Percentiles rank a stretch among this genome's conserved stretches.
Evolutionary conservation across 2,888 invertebrate species (phyloP).

Genomic region (Acanthacorydalis orientalis): DNA sequence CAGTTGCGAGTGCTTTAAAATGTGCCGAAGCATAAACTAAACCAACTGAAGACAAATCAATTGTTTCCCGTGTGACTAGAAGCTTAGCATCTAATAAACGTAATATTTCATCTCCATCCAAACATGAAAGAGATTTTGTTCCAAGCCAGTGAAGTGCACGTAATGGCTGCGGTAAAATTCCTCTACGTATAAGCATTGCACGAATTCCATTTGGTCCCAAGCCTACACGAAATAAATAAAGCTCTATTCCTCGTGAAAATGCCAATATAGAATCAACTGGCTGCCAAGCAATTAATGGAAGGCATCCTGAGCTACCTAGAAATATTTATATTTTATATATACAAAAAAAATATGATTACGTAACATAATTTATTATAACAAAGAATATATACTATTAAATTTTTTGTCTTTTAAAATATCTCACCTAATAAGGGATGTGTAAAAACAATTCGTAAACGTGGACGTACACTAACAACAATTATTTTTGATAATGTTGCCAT

Average conservation of each 20-base stretch:
- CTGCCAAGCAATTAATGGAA: conserved; percentile 89
- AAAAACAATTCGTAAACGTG: conserved; percentile 59
- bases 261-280: conserved; percentile 75
- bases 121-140: conserved; percentile 61
- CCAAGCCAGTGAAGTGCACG: conserved; percentile 70
- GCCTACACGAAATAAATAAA: conserved; percentile 71
- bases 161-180: conserved; percentile 52
- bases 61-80: conserved; percentile 39
- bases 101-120: conserved; percentile 74
- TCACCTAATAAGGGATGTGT: conserved; percentile 54
- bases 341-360: neutral
- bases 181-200: conserved; percentile 49
- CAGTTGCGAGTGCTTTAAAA: conserved; percentile 84
- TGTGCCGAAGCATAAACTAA: conserved; percentile 77
- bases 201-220: conserved; percentile 32
- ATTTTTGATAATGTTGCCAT: conserved; percentile 89
- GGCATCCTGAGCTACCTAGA: conserved; percentile 36
- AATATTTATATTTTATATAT: neutral
- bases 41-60: conserved; percentile 65
- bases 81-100: conserved; percentile 24
- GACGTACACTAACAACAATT: conserved; percentile 59
- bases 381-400: too few species aligned
- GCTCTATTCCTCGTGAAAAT: conserved; percentile 66
- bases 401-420: neutral
- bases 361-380: too few species aligned